Base-by-base conservation (phyloP, 1,140 invertebrate genomes). In the Zaprionus camerounensis region DNA sequence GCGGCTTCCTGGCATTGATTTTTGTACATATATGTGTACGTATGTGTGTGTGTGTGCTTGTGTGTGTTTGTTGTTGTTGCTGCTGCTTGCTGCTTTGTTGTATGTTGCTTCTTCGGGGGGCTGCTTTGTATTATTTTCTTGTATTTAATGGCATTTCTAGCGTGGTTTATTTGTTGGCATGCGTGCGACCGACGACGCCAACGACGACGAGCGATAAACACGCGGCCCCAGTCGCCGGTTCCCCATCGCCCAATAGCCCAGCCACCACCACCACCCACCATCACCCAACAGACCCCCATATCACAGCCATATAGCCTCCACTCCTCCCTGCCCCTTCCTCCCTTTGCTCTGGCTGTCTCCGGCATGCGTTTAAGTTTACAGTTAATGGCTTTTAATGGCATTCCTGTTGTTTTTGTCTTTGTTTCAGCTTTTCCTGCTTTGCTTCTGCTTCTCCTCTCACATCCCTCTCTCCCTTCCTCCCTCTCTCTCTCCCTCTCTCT, bases 301-400 rank as follows among this genome's bases (percentile, higher is more conserved):
- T 36, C 15, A 15, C 61, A 55, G 6, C 44, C n/a, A 44, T 4
- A 9, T 41, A 20, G 38, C 11, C 26, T 22, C 28, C 28, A 5
- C 28, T 49, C 31, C 41, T 22, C 56, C 5, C 49, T 6, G 4
- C 5, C 15, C n/a, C 34, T 46, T 22, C 20, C 51, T 41, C 68
- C 49, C 26, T 55, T 31, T n/a, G 6, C 41, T 9, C n/a, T 53
- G 38, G 58, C 81, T 88, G 74, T 87, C 84, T 87, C 69, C 81
- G 85, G 84, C 85, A 90, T 88, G 84, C 84, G 84, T 90, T 88
- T 88, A 88, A 88, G 84, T 88, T 90, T 88, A 84, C 81, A 88
- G 84, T 88, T 88, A 88, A 88, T 88, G 85, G 84, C 84, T 88
- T 88, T 88, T 88, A 88, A 88, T 88, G 84, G 84, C 84, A 76